These are phyloP conservation scores for Drosophila anomalata DNA, from an alignment of 2,888 invertebrate genomes.

Conservation along the genomic window DNA sequence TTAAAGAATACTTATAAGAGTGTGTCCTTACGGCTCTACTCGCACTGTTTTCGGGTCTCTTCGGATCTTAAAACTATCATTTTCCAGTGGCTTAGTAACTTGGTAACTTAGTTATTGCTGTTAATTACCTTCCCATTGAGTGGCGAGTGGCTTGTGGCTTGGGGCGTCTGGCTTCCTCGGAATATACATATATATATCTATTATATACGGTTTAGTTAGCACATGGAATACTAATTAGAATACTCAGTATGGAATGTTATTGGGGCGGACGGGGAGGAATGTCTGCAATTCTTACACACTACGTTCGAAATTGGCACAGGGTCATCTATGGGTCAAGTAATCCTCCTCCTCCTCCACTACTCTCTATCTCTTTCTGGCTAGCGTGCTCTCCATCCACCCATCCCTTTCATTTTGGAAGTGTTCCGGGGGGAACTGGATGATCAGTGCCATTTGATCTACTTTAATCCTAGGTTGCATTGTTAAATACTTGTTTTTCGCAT, in stretches of 20 bases:
- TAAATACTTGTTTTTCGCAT: constrained; percentile 28
- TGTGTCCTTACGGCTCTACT: not conserved
- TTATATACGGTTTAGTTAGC: constrained; percentile 19
- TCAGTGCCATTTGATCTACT: not conserved
- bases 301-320: constrained; percentile 24
- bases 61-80: not conserved
- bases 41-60: not conserved
- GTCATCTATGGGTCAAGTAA: constrained; percentile 2
- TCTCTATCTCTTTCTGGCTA: not conserved
- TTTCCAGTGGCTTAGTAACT: constrained; percentile 12
- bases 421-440: not conserved
- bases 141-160: not conserved
- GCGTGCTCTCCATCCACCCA: not conserved
- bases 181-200: constrained; percentile 6
- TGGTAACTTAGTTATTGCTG: constrained; percentile 35
- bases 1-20: not conserved
- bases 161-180: not conserved
- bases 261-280: constrained; percentile 20
- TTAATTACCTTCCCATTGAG: constrained; percentile 6
- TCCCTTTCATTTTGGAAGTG: not conserved
- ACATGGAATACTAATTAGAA: constrained; percentile 39
- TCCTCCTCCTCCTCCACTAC: not conserved
- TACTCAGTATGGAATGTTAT: constrained; percentile 41
- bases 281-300: constrained; percentile 11
- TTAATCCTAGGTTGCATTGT: constrained; percentile 29